A percentile compares a stretch with the other conserved stretches of the same genome.
Evolutionary conservation across 2,113 vertebrate genomes (phyloP).

Genomic region (Anolis carolinensis): DNA sequence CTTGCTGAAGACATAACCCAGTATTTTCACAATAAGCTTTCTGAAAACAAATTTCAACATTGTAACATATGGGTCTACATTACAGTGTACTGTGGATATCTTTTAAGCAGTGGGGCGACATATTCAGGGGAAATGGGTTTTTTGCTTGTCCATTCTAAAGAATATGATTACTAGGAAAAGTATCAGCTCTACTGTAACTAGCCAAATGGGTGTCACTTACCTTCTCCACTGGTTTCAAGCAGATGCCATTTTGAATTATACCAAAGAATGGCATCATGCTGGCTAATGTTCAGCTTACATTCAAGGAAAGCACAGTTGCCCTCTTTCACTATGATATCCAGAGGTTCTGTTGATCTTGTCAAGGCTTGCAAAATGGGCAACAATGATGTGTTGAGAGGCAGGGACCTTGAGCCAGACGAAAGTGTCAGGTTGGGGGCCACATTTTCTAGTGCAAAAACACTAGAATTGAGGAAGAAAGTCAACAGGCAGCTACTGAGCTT

Average conservation of each 20-base stretch:
- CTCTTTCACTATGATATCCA: slow-evolving; percentile 84
- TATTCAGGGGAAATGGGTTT: neutral
- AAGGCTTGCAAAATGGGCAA: slow-evolving; percentile 51
- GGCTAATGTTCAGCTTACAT: slow-evolving; percentile 82
- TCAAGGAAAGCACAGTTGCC: slow-evolving; percentile 82
- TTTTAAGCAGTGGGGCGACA: neutral
- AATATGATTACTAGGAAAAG: neutral
- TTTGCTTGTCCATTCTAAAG: neutral
- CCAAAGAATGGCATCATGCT: slow-evolving; percentile 80
- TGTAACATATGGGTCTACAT: neutral
- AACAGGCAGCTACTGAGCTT: slow-evolving; percentile 74
- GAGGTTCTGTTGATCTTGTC: slow-evolving; percentile 60
- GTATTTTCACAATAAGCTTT: neutral
- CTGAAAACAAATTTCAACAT: neutral
- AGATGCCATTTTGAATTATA: slow-evolving; percentile 86
- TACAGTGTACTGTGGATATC: neutral
- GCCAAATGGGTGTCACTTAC: slow-evolving; percentile 68
- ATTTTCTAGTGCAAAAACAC: slow-evolving; percentile 70
- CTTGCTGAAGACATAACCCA: neutral
- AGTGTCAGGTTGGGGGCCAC: slow-evolving; percentile 57
- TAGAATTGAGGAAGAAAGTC: slow-evolving; percentile 61
- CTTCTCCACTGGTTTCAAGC: slow-evolving; percentile 70
- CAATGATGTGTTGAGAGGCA: slow-evolving; percentile 66
- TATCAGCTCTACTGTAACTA: neutral
- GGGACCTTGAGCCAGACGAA: slow-evolving; percentile 31